Evolutionary conservation across 1,140 invertebrate species (phyloP).

Genomic region (Drosophila novamexicana): DNA sequence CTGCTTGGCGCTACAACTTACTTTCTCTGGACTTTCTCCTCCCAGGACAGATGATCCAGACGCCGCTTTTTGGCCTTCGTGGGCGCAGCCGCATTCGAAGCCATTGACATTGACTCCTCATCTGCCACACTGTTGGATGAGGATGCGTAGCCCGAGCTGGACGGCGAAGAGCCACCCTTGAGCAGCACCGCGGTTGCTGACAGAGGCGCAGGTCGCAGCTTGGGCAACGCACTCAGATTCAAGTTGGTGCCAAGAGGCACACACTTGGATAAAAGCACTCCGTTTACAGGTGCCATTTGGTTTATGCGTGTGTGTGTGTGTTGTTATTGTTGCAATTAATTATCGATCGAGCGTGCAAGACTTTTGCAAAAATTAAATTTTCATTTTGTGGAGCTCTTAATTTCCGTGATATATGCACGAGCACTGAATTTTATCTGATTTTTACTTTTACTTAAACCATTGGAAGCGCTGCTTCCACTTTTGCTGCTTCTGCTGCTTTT

Average conservation of each 20-base stretch:
- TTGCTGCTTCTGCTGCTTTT: slow-evolving; percentile 51
- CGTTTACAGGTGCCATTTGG: slow-evolving; percentile 56
- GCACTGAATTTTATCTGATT: slow-evolving; percentile 66
- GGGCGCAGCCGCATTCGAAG: slow-evolving; percentile 3
- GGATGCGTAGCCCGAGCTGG: slow-evolving; percentile 62
- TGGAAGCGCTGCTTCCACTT: slow-evolving; percentile 38
- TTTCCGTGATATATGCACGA: slow-evolving; percentile 26
- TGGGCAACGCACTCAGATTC: slow-evolving; percentile 83
- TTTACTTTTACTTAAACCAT: slow-evolving; percentile 36
- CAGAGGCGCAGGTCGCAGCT: slow-evolving; percentile 85
- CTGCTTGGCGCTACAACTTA: slow-evolving; percentile 85
- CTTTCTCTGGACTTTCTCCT: slow-evolving; percentile 93
- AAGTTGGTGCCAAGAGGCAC: slow-evolving; percentile 75
- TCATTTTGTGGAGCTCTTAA: slow-evolving; percentile 47
- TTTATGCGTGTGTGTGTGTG: not conserved
- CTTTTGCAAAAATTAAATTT: slow-evolving; percentile 54
- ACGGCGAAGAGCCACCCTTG: slow-evolving; percentile 83
- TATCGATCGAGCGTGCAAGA: slow-evolving; percentile 22
- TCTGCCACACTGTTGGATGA: slow-evolving; percentile 52
- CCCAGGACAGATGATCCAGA: slow-evolving; percentile 91
- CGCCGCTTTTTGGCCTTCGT: slow-evolving; percentile 88
- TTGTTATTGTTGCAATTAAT: slow-evolving; percentile 23
- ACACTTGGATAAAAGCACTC: slow-evolving; percentile 85
- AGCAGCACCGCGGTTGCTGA: slow-evolving; percentile 83
- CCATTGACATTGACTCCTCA: slow-evolving; percentile 42